A percentile compares a stretch with the other conserved stretches of the same genome.
Evolutionary conservation across 2,888 invertebrate genomes (phyloP).

Genomic region (Acleris cristana): DNA sequence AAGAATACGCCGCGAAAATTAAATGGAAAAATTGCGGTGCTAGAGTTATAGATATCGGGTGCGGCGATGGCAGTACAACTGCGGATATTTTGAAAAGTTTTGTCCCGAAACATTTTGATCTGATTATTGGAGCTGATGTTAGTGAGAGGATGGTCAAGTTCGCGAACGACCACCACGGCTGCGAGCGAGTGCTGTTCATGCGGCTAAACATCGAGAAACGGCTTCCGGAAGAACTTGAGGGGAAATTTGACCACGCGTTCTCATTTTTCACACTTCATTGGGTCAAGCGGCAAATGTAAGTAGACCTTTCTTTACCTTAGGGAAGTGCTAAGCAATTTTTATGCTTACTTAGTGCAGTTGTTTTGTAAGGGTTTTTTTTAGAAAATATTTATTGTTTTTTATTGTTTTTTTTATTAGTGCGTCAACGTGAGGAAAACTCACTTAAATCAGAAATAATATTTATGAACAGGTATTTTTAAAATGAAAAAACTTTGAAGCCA

Average conservation of each 20-base stretch:
- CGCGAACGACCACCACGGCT: conserved; percentile 74
- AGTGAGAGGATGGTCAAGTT: conserved; percentile 86
- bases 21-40: conserved; percentile 80
- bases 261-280: conserved; percentile 90
- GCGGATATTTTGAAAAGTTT: conserved; percentile 83
- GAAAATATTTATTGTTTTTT: too few relatives aligned
- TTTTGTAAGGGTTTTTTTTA: too few relatives aligned
- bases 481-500: too few relatives aligned
- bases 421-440: too few relatives aligned
- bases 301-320: conserved; percentile 18
- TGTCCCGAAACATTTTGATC: conserved; percentile 74
- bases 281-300: conserved; percentile 86
- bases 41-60: conserved; percentile 88
- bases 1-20: conserved; percentile 84
- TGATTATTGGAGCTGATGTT: conserved; percentile 85
- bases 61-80: conserved; percentile 88
- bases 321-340: not conserved
- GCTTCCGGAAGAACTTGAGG: conserved; percentile 68
- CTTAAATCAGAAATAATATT: too few relatives aligned
- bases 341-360: too few relatives aligned
- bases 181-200: conserved; percentile 68
- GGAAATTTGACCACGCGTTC: conserved; percentile 84
- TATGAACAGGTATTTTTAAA: too few relatives aligned
- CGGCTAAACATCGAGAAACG: conserved; percentile 79
- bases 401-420: too few relatives aligned